Base-by-base conservation (phyloP, 2,113 vertebrate species). In the Phodopus roborovskii region DNA sequence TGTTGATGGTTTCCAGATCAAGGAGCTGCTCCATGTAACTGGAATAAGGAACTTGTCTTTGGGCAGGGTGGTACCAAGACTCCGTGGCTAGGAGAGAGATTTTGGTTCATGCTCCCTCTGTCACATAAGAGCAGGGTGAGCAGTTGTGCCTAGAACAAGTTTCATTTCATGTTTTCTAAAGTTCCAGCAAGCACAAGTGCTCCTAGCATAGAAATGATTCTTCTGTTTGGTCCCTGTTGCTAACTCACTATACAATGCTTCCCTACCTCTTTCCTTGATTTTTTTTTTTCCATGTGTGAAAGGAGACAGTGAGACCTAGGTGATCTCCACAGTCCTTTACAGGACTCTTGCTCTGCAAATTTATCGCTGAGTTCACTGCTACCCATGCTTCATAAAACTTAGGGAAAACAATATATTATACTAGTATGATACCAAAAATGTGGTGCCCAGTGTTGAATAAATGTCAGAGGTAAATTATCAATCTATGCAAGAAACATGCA, bases 401-500 rank as follows among this genome's bases (percentile, higher is more conserved):
- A 90, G 70, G 90, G 83, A 87, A 92, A 94, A 92, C 53, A 92
- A 85, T 66, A 97, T 36, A 68, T 0, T 30, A 60, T 22, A 48
- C 4, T 39, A 78, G 56, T 13, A 68, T 3, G 39, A 50, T 53
- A 53, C 79, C 45, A 28, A 90, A 90, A 64, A 56, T 39, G 30
- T 7, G 58, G 92, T 68, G 60, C 24, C 68, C 93, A 66, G 62
- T 56, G 91, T 91, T 75, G 64, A 73, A 84, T 87, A 93, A 97
- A 92, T 94, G 58, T 90, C 83, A 96, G 87, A 90, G 87, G 94
- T 83, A 68, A 97, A 92, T 95, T 96, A 94, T 88, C 94, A 83
- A 95, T 84, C 88, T 75, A 66, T n/a, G 66, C 39, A 70, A 92
- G 87, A 90, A 95, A 84, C 5, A 45, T 83, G 24, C 50, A 36